These are phyloP conservation scores for Melanotus villosus DNA, from an alignment of 2,888 invertebrate species.

Conservation along the genomic window DNA sequence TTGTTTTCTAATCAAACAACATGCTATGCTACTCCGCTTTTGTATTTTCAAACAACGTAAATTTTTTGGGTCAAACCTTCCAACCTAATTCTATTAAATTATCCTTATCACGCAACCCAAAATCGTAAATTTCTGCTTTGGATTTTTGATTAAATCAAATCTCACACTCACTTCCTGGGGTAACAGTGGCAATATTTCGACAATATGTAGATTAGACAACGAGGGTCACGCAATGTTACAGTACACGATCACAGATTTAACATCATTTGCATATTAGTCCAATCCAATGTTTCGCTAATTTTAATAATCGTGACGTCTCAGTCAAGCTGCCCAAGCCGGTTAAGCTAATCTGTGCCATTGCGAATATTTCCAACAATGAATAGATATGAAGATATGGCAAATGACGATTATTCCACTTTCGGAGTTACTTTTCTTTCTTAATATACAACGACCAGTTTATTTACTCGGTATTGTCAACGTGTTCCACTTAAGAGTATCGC, in stretches of 20 bases:
- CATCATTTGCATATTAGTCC: slow-evolving; percentile 12
- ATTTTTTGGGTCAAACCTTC: too few species aligned
- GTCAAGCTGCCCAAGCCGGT: too few species aligned
- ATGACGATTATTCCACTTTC: slow-evolving; percentile 1
- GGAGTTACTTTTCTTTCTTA: not conserved
- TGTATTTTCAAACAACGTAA: too few species aligned
- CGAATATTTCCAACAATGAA: not conserved
- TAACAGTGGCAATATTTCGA: slow-evolving; percentile 2
- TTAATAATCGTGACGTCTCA: not conserved
- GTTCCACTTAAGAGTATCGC: slow-evolving; percentile 7
- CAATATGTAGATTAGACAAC: slow-evolving; percentile 22
- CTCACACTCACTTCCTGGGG: slow-evolving; percentile 3
- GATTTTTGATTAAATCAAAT: not conserved
- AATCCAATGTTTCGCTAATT: not conserved
- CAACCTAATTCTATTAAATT: too few species aligned
- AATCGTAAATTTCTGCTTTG: too few species aligned
- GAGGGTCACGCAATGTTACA: slow-evolving; percentile 18
- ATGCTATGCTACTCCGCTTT: too few species aligned
- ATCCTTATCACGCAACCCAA: too few species aligned
- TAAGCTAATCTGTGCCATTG: not conserved
- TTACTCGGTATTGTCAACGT: slow-evolving; percentile 5
- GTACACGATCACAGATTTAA: slow-evolving; percentile 6
- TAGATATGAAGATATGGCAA: not conserved
- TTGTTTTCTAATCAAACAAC: too few species aligned
- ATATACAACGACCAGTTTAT: not conserved